These are phyloP conservation scores for Paramisgurnus dabryanus DNA, from an alignment of 2,113 vertebrate species.

Conservation along the genomic window DNA sequence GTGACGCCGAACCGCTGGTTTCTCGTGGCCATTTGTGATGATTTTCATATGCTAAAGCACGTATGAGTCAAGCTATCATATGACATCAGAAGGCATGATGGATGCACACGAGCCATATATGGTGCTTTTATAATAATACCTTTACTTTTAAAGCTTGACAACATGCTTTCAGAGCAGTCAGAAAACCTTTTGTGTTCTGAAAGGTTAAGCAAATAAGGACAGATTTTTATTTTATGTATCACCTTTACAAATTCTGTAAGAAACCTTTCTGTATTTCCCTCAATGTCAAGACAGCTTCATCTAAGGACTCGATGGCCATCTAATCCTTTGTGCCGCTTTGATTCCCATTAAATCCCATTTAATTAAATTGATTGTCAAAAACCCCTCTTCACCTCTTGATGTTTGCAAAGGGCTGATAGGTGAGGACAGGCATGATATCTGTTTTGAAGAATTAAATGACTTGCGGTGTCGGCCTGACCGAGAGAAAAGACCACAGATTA, in stretches of 20 bases:
- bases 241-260: slow-evolving; percentile 59
- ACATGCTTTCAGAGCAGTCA: too few relatives aligned
- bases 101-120: too few relatives aligned
- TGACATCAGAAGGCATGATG: too few relatives aligned
- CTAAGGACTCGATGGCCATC: slow-evolving; percentile 59
- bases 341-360: slow-evolving; percentile 64
- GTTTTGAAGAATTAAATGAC: slow-evolving; percentile 60
- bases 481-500: neutral
- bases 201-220: too few relatives aligned
- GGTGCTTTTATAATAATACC: too few relatives aligned
- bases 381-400: slow-evolving; percentile 59
- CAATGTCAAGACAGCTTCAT: slow-evolving; percentile 62
- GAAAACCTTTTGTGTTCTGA: neutral
- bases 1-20: too few relatives aligned
- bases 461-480: slow-evolving; percentile 25
- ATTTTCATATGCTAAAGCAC: too few relatives aligned
- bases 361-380: slow-evolving; percentile 70
- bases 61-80: too few relatives aligned
- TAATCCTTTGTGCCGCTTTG: slow-evolving; percentile 59
- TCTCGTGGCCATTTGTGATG: too few relatives aligned
- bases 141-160: too few relatives aligned
- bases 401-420: slow-evolving; percentile 62
- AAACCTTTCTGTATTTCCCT: slow-evolving; percentile 54
- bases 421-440: slow-evolving; percentile 67
- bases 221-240: neutral